Evolutionary conservation across 2,113 vertebrate genomes (phyloP), one percentile per base, ranked within the genome.

Genomic region (Puma concolor): DNA sequence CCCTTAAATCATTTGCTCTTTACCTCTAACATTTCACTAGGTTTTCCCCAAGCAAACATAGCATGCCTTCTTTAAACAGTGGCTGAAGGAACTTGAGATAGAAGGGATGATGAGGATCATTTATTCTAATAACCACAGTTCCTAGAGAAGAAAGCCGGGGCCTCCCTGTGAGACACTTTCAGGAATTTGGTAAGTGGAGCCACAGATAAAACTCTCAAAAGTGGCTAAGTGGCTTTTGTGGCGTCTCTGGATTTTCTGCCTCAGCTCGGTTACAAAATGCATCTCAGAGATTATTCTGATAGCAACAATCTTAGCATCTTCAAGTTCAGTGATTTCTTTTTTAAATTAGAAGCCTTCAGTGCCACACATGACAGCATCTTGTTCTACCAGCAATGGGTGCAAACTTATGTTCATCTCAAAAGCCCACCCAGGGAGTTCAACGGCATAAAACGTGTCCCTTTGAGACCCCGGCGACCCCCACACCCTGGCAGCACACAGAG

Each of bases 301-400:
- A 67, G n/a, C 44, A 15, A 83, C 31, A 92, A 74, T 64, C 66
- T 85, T 71, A 88, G 31, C 84, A 64, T 66, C 16, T 87, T 63
- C 27, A 88, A 69, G 80, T 85, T 72, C 13, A 82, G 17, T 50
- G n/a, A 31, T 29, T 90, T 74, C 48, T 82, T 67, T 87, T 63
- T 87, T 31, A 77, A 94, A 41, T 96, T 90, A 95, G 97, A 94
- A 67, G 93, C 29, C 38, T 93, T 97, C 38, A 27, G 2, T 71
- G 44, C 6, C 17, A 1, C 21, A 36, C 2, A 57, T 72, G n/a
- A 96, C 21, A 33, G 48, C 41, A 95, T 94, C 50, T 69, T 96
- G 88, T 82, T 81, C 85, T 88, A 84, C 91, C 13, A 36, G 2
- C 90, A 21, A 21, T 60, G 11, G 0, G 21, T 89, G 3, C 1